Percentiles rank a stretch among this genome's conserved stretches.
Conservation (phyloP, 2,113 vertebrate genomes). For the Plestiodon gilberti region DNA sequence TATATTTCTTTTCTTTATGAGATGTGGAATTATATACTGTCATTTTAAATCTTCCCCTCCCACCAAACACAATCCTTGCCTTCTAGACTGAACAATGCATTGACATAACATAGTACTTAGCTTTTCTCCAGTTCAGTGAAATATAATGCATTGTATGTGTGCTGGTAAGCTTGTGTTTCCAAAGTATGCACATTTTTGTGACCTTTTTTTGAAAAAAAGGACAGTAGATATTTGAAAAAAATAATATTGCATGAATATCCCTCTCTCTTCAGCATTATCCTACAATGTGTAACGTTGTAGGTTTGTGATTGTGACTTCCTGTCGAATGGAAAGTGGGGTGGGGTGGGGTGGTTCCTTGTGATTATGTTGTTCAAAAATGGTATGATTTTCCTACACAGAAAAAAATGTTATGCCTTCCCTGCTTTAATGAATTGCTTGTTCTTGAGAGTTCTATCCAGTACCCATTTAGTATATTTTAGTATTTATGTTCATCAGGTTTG, state of each 20-base stretch:
- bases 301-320: constrained; percentile 63
- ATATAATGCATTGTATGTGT: constrained; percentile 82
- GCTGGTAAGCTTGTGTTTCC: constrained; percentile 80
- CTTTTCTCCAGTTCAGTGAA: constrained; percentile 67
- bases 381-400: too few relatives aligned
- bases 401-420: neutral
- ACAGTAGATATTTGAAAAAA: constrained; percentile 45
- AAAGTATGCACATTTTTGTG: constrained; percentile 72
- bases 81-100: constrained; percentile 79
- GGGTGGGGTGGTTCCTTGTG: constrained; percentile 53
- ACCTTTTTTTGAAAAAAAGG: constrained; percentile 65
- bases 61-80: constrained; percentile 76
- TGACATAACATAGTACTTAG: constrained; percentile 64
- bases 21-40: constrained; percentile 80
- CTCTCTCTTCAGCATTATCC: constrained; percentile 62
- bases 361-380: constrained; percentile 5
- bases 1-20: constrained; percentile 50
- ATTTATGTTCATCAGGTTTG: constrained; percentile 53
- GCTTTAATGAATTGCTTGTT: constrained; percentile 47
- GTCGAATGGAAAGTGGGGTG: constrained; percentile 50
- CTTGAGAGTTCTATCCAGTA: constrained; percentile 54
- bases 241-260: constrained; percentile 76
- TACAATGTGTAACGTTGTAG: constrained; percentile 74
- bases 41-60: constrained; percentile 77
- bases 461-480: constrained; percentile 64